Evolutionary conservation across 2,797 vertebrate species (phyloP).

Genomic region (Urosaurus nigricauda): DNA sequence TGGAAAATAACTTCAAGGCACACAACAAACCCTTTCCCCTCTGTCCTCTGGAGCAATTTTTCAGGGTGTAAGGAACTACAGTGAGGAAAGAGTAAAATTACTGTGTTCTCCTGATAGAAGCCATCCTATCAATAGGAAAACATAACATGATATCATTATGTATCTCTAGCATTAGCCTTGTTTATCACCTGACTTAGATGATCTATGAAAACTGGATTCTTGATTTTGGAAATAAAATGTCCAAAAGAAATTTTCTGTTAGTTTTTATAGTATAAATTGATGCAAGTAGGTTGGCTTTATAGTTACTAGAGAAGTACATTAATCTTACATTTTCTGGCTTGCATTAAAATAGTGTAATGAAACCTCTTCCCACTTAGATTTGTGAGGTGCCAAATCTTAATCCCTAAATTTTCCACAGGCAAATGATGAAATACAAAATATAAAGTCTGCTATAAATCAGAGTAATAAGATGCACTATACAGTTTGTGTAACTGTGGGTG

Average conservation of each 20-base stretch:
- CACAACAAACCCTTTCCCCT: too few relatives aligned
- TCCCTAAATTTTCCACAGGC: not conserved
- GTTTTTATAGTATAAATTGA: not conserved
- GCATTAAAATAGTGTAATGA: slow-evolving; percentile 9
- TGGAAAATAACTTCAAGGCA: too few relatives aligned
- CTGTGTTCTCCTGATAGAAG: not conserved
- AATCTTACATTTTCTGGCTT: slow-evolving; percentile 20
- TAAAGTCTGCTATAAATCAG: not conserved
- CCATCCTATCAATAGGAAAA: not conserved
- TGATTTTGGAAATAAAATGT: slow-evolving; percentile 8
- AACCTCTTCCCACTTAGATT: not conserved
- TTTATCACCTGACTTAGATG: not conserved
- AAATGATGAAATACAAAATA: slow-evolving; percentile 6
- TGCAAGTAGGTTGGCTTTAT: not conserved
- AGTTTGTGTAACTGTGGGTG: slow-evolving; percentile 15
- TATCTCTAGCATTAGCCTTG: not conserved
- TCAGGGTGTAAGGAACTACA: not conserved
- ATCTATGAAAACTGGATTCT: not conserved
- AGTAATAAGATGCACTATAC: not conserved
- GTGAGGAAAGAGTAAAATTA: not conserved
- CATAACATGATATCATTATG: not conserved
- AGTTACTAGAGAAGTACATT: not conserved
- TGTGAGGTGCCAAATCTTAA: not conserved
- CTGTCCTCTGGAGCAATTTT: not conserved
- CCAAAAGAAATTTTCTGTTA: not conserved